Percentiles rank a stretch among this genome's conserved stretches.
Evolutionary conservation across 2,797 vertebrate genomes (phyloP).

Genomic region (Zenarchopterus dispar): DNA sequence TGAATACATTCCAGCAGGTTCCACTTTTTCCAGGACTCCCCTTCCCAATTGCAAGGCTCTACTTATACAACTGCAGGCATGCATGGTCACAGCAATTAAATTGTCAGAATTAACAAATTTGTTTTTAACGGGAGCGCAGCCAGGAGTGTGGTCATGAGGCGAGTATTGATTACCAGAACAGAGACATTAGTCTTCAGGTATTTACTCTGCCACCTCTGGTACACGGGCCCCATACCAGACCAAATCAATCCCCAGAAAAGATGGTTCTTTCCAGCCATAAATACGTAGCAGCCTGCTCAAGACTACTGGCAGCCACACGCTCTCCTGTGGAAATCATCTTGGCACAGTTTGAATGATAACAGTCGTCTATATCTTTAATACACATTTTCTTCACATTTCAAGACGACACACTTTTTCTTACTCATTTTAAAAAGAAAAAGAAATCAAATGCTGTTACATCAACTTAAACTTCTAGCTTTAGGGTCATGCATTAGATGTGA

Average conservation of each 20-base stretch:
- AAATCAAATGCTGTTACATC: too few species aligned
- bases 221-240: slow-evolving; percentile 87
- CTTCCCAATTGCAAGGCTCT: slow-evolving; percentile 68
- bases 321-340: slow-evolving; percentile 74
- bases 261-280: slow-evolving; percentile 87
- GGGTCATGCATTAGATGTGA: slow-evolving; percentile 30
- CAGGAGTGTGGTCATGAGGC: slow-evolving; percentile 93
- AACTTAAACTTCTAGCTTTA: slow-evolving; percentile 30
- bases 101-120: slow-evolving; percentile 99
- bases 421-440: neutral
- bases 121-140: slow-evolving; percentile 98
- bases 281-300: slow-evolving; percentile 84
- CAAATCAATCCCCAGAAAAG: slow-evolving; percentile 91
- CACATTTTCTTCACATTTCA: slow-evolving; percentile 28
- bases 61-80: slow-evolving; percentile 86
- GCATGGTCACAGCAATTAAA: slow-evolving; percentile 96
- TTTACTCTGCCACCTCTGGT: slow-evolving; percentile 97
- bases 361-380: slow-evolving; percentile 59
- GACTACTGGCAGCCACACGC: slow-evolving; percentile 61
- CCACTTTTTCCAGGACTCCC: slow-evolving; percentile 61
- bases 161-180: slow-evolving; percentile 95
- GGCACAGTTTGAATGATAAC: slow-evolving; percentile 78
- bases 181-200: slow-evolving; percentile 98
- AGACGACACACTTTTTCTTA: slow-evolving; percentile 3
- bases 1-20: slow-evolving; percentile 72